Evolutionary conservation across 2,113 vertebrate genomes (phyloP).

Genomic region (Cebidichthys violaceus): DNA sequence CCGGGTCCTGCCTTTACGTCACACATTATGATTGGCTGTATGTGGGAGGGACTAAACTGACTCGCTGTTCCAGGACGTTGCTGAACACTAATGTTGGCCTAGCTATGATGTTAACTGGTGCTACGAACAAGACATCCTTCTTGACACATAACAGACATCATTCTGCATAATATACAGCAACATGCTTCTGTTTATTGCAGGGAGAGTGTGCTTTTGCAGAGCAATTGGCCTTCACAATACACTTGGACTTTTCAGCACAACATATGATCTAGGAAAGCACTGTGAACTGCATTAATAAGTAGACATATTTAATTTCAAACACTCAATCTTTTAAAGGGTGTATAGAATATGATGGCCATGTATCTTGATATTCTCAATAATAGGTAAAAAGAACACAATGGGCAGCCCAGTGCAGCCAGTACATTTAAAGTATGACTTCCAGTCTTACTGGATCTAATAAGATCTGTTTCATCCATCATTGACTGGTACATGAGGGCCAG

Average conservation of each 20-base stretch:
- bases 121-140: too few species aligned
- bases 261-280: neutral
- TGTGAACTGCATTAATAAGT: constrained; percentile 19
- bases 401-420: constrained; percentile 12
- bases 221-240: too few species aligned
- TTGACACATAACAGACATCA: neutral
- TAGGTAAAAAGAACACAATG: constrained; percentile 35
- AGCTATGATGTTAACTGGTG: too few species aligned
- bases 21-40: neutral
- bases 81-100: too few species aligned
- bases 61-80: neutral
- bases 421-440: constrained; percentile 47
- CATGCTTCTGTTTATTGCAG: too few species aligned
- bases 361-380: constrained; percentile 17
- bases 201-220: too few species aligned
- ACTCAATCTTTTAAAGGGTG: neutral
- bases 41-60: neutral
- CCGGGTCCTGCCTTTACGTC: neutral
- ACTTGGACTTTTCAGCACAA: too few species aligned
- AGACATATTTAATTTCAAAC: constrained; percentile 82
- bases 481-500: constrained; percentile 50
- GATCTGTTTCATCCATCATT: constrained; percentile 62
- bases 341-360: neutral
- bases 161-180: neutral
- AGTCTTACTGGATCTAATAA: constrained; percentile 47